phyloP scores from a whole-genome alignment of 2,797 vertebrate genomes.

The Brachyrhaphis roseni region DNA sequence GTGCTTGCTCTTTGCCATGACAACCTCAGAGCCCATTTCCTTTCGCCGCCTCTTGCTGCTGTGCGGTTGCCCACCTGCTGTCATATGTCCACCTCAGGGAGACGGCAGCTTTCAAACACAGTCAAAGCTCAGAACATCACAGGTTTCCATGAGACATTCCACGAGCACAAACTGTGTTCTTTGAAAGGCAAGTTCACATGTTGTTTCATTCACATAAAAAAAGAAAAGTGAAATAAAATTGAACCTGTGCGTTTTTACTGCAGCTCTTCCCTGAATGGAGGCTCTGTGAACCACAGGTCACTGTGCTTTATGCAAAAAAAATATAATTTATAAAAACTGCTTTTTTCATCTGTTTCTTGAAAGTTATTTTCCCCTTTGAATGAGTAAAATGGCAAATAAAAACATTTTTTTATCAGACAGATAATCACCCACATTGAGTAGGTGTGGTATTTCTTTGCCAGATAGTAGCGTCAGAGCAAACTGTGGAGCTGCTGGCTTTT shows the following conservation, averaged over 20 bases:
- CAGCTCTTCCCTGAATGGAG: slow-evolving; percentile 14
- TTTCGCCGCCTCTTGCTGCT: slow-evolving; percentile 56
- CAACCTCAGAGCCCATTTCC: slow-evolving; percentile 69
- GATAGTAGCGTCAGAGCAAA: neutral
- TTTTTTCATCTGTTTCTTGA: neutral
- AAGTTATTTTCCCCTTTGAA: neutral
- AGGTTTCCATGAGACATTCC: slow-evolving; percentile 29
- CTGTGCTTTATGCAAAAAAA: neutral
- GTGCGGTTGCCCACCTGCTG: slow-evolving; percentile 71
- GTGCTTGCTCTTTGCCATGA: slow-evolving; percentile 60
- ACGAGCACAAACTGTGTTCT: slow-evolving; percentile 14
- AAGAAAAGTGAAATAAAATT: slow-evolving; percentile 24
- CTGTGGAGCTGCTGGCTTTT: neutral
- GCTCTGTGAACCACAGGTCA: slow-evolving; percentile 14
- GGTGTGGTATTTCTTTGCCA: neutral
- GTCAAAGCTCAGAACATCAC: slow-evolving; percentile 35
- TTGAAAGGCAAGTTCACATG: slow-evolving; percentile 18
- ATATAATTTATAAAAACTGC: neutral
- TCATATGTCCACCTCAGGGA: slow-evolving; percentile 38
- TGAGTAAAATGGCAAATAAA: neutral
- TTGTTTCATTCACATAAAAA: slow-evolving; percentile 17
- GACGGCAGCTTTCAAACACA: slow-evolving; percentile 52
- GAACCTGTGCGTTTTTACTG: slow-evolving; percentile 11
- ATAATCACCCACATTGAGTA: neutral
- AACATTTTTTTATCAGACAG: neutral